These are phyloP conservation scores for Stichopus chloronotus DNA, from an alignment of 35 echinoderm and acorn worm species.

Conservation along the genomic window DNA sequence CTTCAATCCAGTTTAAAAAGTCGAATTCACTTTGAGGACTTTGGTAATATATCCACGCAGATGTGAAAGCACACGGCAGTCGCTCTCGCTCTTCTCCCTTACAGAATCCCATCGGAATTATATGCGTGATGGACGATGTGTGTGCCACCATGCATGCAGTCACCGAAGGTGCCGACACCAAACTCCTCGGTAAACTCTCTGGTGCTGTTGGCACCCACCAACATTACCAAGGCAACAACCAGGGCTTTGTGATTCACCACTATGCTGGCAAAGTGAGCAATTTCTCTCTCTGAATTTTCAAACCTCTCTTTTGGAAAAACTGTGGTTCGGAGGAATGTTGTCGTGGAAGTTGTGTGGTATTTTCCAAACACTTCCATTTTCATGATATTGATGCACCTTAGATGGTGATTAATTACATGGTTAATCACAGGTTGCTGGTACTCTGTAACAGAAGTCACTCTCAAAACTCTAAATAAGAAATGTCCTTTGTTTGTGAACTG, in stretches of 20 bases:
- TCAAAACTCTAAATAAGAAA: too few species aligned
- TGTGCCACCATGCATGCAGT: slow-evolving; percentile 98
- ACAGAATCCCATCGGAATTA: slow-evolving; percentile 85
- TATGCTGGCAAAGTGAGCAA: slow-evolving; percentile 92
- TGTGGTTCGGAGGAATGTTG: too few species aligned
- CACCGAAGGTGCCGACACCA: slow-evolving; percentile 86
- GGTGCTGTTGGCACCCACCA: slow-evolving; percentile 79
- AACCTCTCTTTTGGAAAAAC: too few species aligned
- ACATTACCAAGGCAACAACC: slow-evolving; percentile 77
- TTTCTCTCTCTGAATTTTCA: background rate
- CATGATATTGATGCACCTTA: too few species aligned
- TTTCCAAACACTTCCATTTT: too few species aligned
- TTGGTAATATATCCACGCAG: background rate
- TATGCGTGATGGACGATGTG: slow-evolving; percentile 96
- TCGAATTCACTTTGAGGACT: background rate
- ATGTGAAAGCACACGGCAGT: background rate
- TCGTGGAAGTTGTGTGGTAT: too few species aligned
- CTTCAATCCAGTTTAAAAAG: background rate
- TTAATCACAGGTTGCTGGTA: too few species aligned
- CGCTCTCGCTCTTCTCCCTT: background rate
- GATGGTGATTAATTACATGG: too few species aligned
- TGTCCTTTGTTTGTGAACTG: too few species aligned
- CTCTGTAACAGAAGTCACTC: too few species aligned
- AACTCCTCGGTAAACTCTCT: slow-evolving; percentile 83
- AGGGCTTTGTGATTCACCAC: slow-evolving; percentile 91